Base-by-base conservation (phyloP, 2,888 invertebrate genomes). In the Adelphocoris suturalis region DNA sequence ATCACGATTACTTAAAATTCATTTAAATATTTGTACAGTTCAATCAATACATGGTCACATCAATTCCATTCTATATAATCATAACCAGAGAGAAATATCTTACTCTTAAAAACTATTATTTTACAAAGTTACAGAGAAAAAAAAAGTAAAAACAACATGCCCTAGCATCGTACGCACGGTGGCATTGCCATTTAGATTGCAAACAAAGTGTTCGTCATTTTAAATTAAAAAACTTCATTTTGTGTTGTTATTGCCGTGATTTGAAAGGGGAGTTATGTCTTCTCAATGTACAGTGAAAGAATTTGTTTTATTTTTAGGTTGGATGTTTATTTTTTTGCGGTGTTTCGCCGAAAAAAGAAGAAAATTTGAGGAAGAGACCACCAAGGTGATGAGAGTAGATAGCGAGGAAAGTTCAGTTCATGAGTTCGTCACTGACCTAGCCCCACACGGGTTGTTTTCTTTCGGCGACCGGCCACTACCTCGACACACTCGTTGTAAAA, bases 11-110 rank as follows among this genome's bases (percentile, higher is more conserved):
- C 85, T 86, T 87, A 88, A 90, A 87, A 90, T 91, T 90, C 85
- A 89, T 91, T 91, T 91, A 91, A 91, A 91, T 91, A 91, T 91
- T 91, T 91, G 91, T 91, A 91, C 91, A 91, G 91, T 90, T 91
- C 90, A 90, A 90, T 90, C 89, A 89, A 91, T 89, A 91, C 89
- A 91, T 89, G 88, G 90, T 90, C 90, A 91, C 90, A 90, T 91
- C 90, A 90, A 90, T 91, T 91, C 89, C 90, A 90, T 89, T 86
- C 80, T 90, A 89, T 86, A 68, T 61, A 61, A 87, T 87, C 78
- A 90, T 90, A 87, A 90, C 90, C 90, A 90, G 91, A 90, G 91
- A 90, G 90, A 89, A 90, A 90, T 89, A 90, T 88, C 85, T 88
- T 78, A 86, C 80, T 90, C 90, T 90, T 90, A 91, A 90, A 37